Evolutionary conservation across 2,113 vertebrate species (phyloP).

Genomic region (Pedionomus torquatus): DNA sequence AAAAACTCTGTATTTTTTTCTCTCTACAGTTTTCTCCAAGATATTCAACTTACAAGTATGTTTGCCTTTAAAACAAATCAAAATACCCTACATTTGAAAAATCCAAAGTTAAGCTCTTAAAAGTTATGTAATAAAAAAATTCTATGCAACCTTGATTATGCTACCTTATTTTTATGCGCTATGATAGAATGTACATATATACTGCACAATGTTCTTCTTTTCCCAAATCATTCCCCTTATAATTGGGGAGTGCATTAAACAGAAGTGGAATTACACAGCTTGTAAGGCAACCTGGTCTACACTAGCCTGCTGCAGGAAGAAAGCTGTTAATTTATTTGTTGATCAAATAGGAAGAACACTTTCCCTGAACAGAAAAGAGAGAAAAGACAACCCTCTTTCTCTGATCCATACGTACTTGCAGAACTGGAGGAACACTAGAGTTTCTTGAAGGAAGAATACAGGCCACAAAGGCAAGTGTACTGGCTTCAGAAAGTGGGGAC

Average conservation of each 20-base stretch:
- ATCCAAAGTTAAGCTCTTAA: neutral
- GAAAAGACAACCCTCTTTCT: neutral
- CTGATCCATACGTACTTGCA: neutral
- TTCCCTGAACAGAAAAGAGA: neutral
- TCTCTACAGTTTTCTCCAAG: neutral
- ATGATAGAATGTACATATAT: neutral
- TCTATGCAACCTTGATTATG: neutral
- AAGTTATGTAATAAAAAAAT: neutral
- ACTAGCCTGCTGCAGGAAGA: neutral
- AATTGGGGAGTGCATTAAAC: neutral
- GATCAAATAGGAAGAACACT: neutral
- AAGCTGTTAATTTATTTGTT: neutral
- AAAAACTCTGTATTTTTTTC: neutral
- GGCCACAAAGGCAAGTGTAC: neutral
- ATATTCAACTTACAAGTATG: neutral
- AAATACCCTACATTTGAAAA: neutral
- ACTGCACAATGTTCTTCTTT: neutral
- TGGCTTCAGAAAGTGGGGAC: neutral
- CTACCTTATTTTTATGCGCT: neutral
- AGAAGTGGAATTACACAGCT: neutral
- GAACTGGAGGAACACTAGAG: neutral
- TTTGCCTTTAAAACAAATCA: neutral
- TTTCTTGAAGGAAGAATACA: neutral
- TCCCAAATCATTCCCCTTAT: neutral
- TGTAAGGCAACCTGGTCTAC: neutral